phyloP scores from a whole-genome alignment of 2,888 invertebrate genomes.

The Andrena hattorfiana region DNA sequence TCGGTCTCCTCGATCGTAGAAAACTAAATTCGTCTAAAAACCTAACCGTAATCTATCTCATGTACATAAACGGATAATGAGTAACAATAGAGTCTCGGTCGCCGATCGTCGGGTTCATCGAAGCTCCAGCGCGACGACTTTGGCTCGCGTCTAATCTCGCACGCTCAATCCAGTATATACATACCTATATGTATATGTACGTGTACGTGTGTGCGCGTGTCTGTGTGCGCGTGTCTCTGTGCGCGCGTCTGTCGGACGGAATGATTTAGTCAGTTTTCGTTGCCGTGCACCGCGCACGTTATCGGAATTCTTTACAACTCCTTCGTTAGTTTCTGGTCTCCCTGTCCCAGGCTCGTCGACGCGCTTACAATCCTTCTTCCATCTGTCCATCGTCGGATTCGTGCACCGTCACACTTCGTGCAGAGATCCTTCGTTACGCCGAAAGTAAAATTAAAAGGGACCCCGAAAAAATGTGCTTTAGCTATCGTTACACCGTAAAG shows the following conservation, averaged over 20 bases:
- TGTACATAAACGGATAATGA: constrained; percentile 71
- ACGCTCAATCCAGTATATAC: background rate
- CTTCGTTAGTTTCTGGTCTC: background rate
- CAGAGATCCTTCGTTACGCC: no score
- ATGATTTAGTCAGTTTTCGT: constrained; percentile 1
- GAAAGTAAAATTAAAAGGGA: no score
- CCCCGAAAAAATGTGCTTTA: no score
- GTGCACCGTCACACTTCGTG: no score
- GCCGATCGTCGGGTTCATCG: background rate
- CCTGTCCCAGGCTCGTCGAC: no score
- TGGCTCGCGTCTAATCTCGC: background rate
- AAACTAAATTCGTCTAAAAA: constrained; percentile 74
- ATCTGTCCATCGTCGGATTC: no score
- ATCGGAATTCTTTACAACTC: background rate
- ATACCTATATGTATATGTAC: background rate
- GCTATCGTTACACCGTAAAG: no score
- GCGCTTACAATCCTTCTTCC: no score
- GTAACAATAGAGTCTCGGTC: constrained; percentile 54
- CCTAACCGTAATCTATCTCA: constrained; percentile 63
- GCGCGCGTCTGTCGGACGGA: constrained; percentile 32
- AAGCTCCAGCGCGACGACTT: constrained; percentile 1
- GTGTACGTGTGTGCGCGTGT: background rate
- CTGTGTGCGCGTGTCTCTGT: no score
- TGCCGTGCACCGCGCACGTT: background rate
- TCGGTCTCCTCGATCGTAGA: constrained; percentile 68